These are phyloP conservation scores for Strigamia maritima DNA, from an alignment of 2,888 invertebrate species.

Conservation along the genomic window DNA sequence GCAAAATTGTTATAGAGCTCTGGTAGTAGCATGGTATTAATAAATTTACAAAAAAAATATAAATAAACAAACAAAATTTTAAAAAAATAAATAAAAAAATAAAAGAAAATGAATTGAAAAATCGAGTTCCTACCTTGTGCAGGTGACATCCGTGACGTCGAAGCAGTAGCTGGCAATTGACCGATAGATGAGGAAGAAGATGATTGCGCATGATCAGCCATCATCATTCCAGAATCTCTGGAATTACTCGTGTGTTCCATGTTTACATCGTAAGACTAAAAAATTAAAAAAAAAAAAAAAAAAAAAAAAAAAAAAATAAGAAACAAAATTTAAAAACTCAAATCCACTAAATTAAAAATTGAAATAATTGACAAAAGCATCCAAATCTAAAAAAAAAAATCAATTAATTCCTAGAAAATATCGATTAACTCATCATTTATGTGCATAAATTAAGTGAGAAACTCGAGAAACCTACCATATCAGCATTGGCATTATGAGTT, in stretches of 20 bases:
- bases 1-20: background rate
- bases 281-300: too few relatives aligned
- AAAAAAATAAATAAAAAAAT: background rate
- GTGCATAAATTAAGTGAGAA: too few relatives aligned
- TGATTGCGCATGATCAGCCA: slow-evolving; percentile 38
- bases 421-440: too few relatives aligned
- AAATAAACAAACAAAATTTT: background rate
- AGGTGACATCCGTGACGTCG: slow-evolving; percentile 40
- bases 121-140: slow-evolving; percentile 38
- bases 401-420: too few relatives aligned
- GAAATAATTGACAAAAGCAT: too few relatives aligned
- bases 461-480: slow-evolving; percentile 1
- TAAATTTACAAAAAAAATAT: background rate
- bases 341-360: too few relatives aligned
- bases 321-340: too few relatives aligned
- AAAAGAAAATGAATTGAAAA: background rate
- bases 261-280: slow-evolving; percentile 28
- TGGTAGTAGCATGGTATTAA: background rate
- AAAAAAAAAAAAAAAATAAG: too few relatives aligned
- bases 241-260: slow-evolving; percentile 38
- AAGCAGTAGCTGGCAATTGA: slow-evolving; percentile 39
- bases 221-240: slow-evolving; percentile 38
- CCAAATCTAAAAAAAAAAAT: too few relatives aligned
- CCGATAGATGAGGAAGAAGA: slow-evolving; percentile 38
- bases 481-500: slow-evolving; percentile 28